Evolutionary conservation across 2,797 vertebrate species (phyloP).

Genomic region (Hydrolagus colliei): DNA sequence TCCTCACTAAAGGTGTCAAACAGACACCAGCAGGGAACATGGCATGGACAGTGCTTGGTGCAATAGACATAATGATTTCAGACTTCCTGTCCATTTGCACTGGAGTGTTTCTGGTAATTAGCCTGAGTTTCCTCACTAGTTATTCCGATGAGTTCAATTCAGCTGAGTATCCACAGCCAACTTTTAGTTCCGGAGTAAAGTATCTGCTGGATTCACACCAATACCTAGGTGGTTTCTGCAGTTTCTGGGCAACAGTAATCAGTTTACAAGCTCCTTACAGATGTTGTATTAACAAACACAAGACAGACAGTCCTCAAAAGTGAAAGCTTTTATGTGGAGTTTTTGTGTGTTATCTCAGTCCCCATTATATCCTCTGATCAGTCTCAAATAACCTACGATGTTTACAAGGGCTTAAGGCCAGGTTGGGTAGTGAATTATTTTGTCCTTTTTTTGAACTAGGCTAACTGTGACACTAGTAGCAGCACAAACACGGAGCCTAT

Average conservation of each 20-base stretch:
- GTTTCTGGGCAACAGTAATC: neutral
- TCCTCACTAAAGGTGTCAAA: too few species aligned
- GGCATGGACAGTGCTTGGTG: too few species aligned
- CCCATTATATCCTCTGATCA: neutral
- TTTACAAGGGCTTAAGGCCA: neutral
- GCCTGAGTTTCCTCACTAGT: too few species aligned
- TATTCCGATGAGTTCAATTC: too few species aligned
- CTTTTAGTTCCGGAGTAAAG: too few species aligned
- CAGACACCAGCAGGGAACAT: too few species aligned
- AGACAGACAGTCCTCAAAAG: neutral
- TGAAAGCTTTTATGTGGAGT: neutral
- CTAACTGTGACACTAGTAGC: neutral
- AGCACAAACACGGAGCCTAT: neutral
- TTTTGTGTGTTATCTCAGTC: neutral
- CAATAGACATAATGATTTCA: too few species aligned
- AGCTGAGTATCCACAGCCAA: too few species aligned
- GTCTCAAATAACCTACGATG: neutral
- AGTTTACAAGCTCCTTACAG: neutral
- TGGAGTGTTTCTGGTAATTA: too few species aligned
- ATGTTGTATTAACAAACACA: neutral
- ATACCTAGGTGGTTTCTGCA: too few species aligned
- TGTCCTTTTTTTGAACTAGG: neutral
- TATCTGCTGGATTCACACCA: too few species aligned
- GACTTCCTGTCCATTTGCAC: too few species aligned
- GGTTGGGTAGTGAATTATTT: neutral